Conservation (phyloP, 2,113 vertebrate species). For the Mungos mungo region DNA sequence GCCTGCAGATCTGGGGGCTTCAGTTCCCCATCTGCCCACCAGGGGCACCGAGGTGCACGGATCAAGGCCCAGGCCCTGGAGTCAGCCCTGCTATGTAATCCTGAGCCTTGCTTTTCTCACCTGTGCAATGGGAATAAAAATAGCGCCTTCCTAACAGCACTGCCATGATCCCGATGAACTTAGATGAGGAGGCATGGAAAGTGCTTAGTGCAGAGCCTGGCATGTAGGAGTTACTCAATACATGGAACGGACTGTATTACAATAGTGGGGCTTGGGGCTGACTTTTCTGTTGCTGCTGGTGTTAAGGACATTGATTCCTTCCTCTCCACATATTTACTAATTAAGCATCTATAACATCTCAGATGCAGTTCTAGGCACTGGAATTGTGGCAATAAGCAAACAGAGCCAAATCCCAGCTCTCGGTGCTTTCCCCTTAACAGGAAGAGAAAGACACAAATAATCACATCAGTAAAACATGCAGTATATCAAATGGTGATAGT, state of each 20-base stretch:
- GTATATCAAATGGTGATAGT: not conserved
- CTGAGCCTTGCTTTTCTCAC: not conserved
- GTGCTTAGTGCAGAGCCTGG: not conserved
- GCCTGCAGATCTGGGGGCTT: not conserved
- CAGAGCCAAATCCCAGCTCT: not conserved
- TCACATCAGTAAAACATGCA: not conserved
- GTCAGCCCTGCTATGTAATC: not conserved
- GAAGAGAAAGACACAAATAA: not conserved
- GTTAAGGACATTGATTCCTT: not conserved
- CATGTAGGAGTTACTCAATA: not conserved
- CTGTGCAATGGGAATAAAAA: not conserved
- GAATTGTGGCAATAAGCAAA: not conserved
- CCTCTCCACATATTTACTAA: not conserved
- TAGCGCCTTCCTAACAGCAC: not conserved
- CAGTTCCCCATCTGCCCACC: not conserved
- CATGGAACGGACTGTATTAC: not conserved
- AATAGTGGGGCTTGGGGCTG: too few relatives aligned
- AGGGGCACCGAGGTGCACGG: not conserved
- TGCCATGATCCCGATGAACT: too few relatives aligned
- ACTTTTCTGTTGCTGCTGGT: not conserved
- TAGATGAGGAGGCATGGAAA: fast-evolving
- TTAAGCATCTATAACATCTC: not conserved
- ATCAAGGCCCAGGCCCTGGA: not conserved
- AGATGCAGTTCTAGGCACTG: not conserved
- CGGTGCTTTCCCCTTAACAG: not conserved